Base-by-base conservation (phyloP, 2,888 invertebrate species). In the Tyria jacobaeae region DNA sequence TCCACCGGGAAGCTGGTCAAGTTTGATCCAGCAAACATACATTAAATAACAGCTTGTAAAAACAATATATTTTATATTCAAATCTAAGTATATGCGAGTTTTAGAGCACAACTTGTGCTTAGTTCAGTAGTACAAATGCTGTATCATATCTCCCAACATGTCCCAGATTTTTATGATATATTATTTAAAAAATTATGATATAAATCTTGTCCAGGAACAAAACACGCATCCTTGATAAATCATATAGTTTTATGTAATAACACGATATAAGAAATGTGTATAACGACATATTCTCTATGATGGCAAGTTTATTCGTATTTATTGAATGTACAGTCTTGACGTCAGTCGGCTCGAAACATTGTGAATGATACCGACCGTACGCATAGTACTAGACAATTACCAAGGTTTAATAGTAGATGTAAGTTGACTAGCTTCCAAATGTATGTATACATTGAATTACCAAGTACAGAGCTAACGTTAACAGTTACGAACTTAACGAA, bases 181-280 rank as follows among this genome's bases (percentile, higher is more conserved):
- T n/a, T n/a, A n/a, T n/a, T n/a, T n/a, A n/a, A n/a, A n/a, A n/a
- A n/a, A 27, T 27, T 44, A 1, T 17, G 17, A 44, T 44, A 21
- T 44, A 44, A 21, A 51, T 34, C 14, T 34, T 34, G 6, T 34
- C 25, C 27, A 25, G 25, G 25, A 7, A 15, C 49, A 44, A 17
- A 12, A 44, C 3, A 44, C 2, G 12, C 12, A 25, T 24, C 24
- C 14, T 6, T 51, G 34, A 53, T 12, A 25, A 10, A 10, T 25
- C 14, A n/a, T 53, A 25, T 6, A 39, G 6, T 39, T 53, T 53
- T n/a, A 53, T 27, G 39, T 25, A 5, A 53, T 39, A 6, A 53
- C 17, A 41, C 53, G 53, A 53, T 41, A 39, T 39, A 27, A 35
- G 34, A 39, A 27, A 61, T 60, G 57, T 63, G 68, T 62, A 73